Base-by-base conservation (phyloP, 2,888 invertebrate species). In the Notocelia uddmanniana region DNA sequence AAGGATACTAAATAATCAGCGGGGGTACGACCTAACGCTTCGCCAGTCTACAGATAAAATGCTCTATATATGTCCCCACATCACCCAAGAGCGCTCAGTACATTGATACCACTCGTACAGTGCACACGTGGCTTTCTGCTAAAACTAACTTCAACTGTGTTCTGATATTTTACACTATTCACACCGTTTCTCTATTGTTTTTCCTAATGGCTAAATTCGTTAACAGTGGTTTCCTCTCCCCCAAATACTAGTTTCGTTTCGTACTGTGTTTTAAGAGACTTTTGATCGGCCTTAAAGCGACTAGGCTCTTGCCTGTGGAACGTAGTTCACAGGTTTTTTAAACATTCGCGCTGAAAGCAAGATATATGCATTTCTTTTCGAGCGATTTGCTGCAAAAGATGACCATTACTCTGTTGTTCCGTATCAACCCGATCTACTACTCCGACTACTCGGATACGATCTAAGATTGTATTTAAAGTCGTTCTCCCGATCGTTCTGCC, bases 391-490 rank as follows among this genome's bases (percentile, higher is more conserved):
- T 89, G 78, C 91, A 92, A 88, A 94, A 93, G 88, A 94, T 94
- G 94, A 92, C 88, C 81, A 92, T 93, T 85, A 84, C 85, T 75
- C 82, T 93, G 75, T 87, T 85, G 87, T 95, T 91, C 85, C 94
- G 95, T 79, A 92, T 95, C 78, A 95, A 95, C 88, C 95, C 95
- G 72, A 95, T 95, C 83, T 95, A 95, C 87, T 95, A 95, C 86
- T 95, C 95, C 68, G 95, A 95, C 87, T 95, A 95, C 82, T 95
- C 95, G 80, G 95, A 96, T 95, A 95, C 95, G 94, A 94, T 89
- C 76, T 91, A 89, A 83, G 85, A 75, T 85, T 87, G 54, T 80
- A 82, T 77, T 78, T 87, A 75, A 89, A 90, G 79, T 77, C 83
- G 76, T 84, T 82, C 78, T 79, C 78, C 63, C 88, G 88, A 82